Evolutionary conservation across 2,888 invertebrate species (phyloP).

Genomic region (Hemithea aestivaria): DNA sequence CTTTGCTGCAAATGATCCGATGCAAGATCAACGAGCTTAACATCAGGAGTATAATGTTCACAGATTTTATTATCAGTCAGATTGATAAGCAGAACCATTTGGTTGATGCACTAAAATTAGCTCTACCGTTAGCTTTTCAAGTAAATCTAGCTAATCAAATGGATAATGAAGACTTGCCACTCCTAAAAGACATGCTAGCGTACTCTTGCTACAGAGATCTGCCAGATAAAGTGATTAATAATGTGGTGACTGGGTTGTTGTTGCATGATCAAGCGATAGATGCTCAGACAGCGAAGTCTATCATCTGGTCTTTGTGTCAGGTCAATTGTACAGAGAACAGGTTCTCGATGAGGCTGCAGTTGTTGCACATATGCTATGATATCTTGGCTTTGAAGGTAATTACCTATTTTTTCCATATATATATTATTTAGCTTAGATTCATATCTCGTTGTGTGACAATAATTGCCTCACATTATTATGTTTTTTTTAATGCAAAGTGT

Average conservation of each 20-base stretch:
- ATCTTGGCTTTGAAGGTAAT: constrained; percentile 61
- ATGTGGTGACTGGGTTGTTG: constrained; percentile 72
- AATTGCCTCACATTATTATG: too few species aligned
- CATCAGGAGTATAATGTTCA: constrained; percentile 80
- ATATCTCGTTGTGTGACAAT: too few species aligned
- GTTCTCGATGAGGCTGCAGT: constrained; percentile 61
- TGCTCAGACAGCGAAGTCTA: constrained; percentile 67
- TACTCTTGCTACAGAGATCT: constrained; percentile 73
- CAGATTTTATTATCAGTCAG: constrained; percentile 78
- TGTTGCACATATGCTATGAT: constrained; percentile 75
- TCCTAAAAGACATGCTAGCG: constrained; percentile 74
- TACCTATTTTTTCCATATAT: too few species aligned
- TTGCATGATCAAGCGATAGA: constrained; percentile 62
- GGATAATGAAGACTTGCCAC: constrained; percentile 70
- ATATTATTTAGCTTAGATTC: too few species aligned
- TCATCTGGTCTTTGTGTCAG: constrained; percentile 78
- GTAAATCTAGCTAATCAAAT: constrained; percentile 79
- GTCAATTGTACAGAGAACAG: constrained; percentile 57
- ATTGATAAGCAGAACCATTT: constrained; percentile 75
- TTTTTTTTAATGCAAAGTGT: too few species aligned
- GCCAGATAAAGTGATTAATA: constrained; percentile 71
- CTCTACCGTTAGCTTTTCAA: constrained; percentile 84
- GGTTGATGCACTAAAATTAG: constrained; percentile 81
- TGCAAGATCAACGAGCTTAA: constrained; percentile 80
- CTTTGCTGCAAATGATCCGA: constrained; percentile 81